Percentiles rank a stretch among this genome's conserved stretches.
Evolutionary conservation across 2,888 invertebrate species (phyloP).

Genomic region (Drosophila incognita): DNA sequence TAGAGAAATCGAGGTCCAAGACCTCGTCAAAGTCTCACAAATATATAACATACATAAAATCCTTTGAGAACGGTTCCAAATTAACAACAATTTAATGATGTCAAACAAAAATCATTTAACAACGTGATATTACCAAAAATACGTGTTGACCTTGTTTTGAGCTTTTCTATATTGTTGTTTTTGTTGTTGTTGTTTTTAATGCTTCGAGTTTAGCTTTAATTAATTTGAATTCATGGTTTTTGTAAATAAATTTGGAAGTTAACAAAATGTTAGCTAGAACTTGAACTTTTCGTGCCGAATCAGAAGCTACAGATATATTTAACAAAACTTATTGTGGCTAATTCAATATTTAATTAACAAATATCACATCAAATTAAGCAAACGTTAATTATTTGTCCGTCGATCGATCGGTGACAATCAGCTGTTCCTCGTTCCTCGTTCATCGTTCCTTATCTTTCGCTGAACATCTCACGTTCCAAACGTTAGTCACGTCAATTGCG

Average conservation of each 20-base stretch:
- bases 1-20: neutral
- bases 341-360: neutral
- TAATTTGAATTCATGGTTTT: neutral
- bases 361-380: slow-evolving; percentile 19
- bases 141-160: neutral
- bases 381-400: slow-evolving; percentile 35
- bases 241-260: neutral
- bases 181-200: neutral
- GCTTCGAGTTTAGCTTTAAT: neutral
- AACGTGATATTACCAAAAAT: neutral
- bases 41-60: neutral
- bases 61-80: neutral
- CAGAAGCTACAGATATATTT: neutral
- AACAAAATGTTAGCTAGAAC: neutral
- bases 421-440: slow-evolving; percentile 17
- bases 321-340: neutral
- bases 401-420: slow-evolving; percentile 38
- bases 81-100: neutral
- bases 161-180: neutral
- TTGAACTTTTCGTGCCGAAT: neutral
- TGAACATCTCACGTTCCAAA: slow-evolving; percentile 12
- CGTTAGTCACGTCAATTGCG: slow-evolving; percentile 68
- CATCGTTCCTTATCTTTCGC: neutral
- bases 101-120: neutral
- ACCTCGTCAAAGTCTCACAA: no score